A percentile compares a stretch with the other conserved stretches of the same genome.
Conservation (phyloP, 2,888 invertebrate genomes). For the Smittia aterrima region DNA sequence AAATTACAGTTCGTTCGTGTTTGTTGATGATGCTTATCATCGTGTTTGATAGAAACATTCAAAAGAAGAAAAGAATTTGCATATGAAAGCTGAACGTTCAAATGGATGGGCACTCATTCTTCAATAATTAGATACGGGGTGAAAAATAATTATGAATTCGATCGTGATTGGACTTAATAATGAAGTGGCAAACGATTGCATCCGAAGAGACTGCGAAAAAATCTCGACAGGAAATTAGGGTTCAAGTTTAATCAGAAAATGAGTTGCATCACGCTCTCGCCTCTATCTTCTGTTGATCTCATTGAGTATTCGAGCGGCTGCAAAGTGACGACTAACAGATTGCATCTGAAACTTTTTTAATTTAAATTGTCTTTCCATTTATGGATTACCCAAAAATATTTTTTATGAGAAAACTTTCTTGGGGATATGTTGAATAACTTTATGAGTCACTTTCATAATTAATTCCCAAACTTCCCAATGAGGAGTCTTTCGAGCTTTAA, state of each 20-base stretch:
- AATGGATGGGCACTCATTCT: not conserved
- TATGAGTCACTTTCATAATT: not conserved
- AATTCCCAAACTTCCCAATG: too few species aligned
- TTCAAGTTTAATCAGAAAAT: slow-evolving; percentile 14
- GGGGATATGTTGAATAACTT: not conserved
- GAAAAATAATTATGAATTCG: not conserved
- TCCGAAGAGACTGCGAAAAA: not conserved
- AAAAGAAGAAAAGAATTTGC: not conserved
- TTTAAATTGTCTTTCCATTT: slow-evolving; percentile 7
- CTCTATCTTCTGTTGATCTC: slow-evolving; percentile 2
- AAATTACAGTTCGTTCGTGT: slow-evolving; percentile 28
- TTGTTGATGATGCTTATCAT: slow-evolving; percentile 11
- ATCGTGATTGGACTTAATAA: not conserved
- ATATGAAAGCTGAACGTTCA: slow-evolving; percentile 8
- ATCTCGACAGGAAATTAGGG: not conserved
- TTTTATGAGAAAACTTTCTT: slow-evolving; percentile 5
- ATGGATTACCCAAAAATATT: not conserved
- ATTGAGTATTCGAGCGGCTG: not conserved
- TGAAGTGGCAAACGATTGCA: not conserved
- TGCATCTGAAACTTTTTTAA: slow-evolving; percentile 13
- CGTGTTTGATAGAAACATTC: not conserved
- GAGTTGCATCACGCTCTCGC: not conserved
- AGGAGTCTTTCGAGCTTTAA: too few species aligned
- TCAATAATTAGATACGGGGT: not conserved
- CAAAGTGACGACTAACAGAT: not conserved